Evolutionary conservation across 2,113 vertebrate genomes (phyloP).

Genomic region (Apeltes quadracus): DNA sequence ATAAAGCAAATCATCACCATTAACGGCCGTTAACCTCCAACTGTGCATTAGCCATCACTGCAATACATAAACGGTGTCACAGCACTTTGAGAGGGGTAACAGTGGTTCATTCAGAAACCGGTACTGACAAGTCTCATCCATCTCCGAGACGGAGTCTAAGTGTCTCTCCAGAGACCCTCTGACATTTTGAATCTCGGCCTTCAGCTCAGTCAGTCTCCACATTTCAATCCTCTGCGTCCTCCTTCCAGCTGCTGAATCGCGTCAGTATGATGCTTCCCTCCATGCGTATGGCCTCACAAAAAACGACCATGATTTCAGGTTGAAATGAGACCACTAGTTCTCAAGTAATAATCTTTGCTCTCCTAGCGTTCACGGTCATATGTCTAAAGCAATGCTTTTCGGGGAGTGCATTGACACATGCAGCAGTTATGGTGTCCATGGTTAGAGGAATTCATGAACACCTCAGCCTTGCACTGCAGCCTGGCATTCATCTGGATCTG

Average conservation of each 20-base stretch:
- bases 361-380: not conserved
- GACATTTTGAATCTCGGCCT: conserved; percentile 75
- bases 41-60: not conserved
- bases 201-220: conserved; percentile 75
- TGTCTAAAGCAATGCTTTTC: conserved; percentile 6
- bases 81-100: not conserved
- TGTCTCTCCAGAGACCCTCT: conserved; percentile 83
- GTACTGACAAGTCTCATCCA: not conserved
- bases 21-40: not conserved
- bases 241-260: conserved; percentile 80
- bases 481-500: conserved; percentile 28
- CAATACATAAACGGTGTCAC: not conserved
- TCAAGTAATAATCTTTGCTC: not conserved
- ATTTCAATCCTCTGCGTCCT: conserved; percentile 81
- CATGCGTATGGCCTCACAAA: not conserved
- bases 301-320: not conserved
- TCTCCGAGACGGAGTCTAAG: conserved; percentile 63
- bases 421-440: not conserved
- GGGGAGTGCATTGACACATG: not conserved
- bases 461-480: conserved; percentile 38
- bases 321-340: not conserved
- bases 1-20: not conserved
- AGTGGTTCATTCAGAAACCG: not conserved
- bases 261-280: not conserved
- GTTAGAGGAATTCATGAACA: conserved; percentile 45